phyloP scores from a whole-genome alignment of 53 echinoderm and acorn worm genomes.

The Echinometra lucunter region DNA sequence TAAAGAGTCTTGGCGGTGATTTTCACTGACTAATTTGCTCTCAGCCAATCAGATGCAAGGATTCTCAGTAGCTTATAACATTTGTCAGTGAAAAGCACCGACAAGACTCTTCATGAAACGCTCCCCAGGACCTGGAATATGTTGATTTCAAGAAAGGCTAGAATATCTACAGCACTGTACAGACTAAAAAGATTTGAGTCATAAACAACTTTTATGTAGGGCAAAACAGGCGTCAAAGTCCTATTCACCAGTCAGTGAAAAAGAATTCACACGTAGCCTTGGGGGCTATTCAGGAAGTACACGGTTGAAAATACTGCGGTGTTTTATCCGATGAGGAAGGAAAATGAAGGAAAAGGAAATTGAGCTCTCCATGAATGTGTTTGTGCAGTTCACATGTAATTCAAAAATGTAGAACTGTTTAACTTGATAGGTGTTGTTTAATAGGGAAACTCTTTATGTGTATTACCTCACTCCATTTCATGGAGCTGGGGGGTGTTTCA shows the following conservation, averaged over 20 bases:
- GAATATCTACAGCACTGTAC: not conserved
- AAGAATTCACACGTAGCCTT: not conserved
- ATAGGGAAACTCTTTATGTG: not conserved
- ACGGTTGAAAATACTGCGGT: not conserved
- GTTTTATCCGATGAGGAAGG: conserved; percentile 7
- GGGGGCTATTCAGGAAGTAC: not conserved
- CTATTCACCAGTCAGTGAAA: not conserved
- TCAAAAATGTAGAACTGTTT: not conserved
- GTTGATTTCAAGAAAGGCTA: not conserved
- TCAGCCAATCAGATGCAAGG: too few relatives aligned
- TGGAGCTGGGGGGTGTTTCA: too few relatives aligned
- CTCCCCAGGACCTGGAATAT: too few relatives aligned
- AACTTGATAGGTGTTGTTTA: not conserved
- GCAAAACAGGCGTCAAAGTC: not conserved
- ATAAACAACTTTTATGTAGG: not conserved
- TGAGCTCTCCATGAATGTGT: not conserved
- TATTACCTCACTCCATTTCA: not conserved
- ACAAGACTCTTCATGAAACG: too few relatives aligned
- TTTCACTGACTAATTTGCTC: too few relatives aligned
- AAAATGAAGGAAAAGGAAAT: not conserved
- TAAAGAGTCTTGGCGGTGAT: too few relatives aligned
- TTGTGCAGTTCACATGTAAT: not conserved
- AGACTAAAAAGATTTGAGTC: not conserved
- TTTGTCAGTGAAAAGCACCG: too few relatives aligned
- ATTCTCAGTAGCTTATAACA: too few relatives aligned